A percentile compares a stretch with the other conserved stretches of the same genome.
Conservation (phyloP, 2,113 vertebrate species). For the Bos javanicus region DNA sequence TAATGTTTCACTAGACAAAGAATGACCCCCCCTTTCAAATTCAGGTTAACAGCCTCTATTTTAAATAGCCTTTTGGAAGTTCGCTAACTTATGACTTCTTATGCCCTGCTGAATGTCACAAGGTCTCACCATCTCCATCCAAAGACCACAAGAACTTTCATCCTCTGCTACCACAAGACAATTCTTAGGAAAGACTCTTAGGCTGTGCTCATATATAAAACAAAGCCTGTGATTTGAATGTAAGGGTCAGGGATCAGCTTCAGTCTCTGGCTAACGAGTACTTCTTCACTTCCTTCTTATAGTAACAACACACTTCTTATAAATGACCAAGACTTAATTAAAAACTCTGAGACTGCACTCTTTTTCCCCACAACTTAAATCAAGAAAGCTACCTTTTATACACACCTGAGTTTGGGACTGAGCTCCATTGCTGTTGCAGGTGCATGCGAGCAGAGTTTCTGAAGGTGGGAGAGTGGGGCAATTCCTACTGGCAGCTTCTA, state of each 20-base stretch:
- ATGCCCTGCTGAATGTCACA: background rate
- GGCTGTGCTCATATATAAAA: background rate
- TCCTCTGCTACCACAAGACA: background rate
- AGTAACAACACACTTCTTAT: background rate
- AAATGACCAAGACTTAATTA: conserved; percentile 17
- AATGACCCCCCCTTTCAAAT: background rate
- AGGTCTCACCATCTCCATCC: background rate
- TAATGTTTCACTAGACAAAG: background rate
- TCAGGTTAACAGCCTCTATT: background rate
- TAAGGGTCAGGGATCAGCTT: background rate
- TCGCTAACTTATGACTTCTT: background rate
- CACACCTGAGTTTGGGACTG: conserved; percentile 21
- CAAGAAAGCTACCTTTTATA: conserved; percentile 50
- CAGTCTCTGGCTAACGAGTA: background rate
- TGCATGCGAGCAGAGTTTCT: background rate
- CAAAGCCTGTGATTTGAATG: background rate
- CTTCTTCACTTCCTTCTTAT: background rate
- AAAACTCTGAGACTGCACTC: conserved; percentile 19
- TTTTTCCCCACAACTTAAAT: conserved; percentile 18
- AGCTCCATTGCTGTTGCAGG: conserved; percentile 15
- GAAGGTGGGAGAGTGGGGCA: background rate
- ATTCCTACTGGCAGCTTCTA: conserved; percentile 20
- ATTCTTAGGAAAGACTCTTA: background rate
- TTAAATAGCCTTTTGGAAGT: background rate
- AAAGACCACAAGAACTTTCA: background rate